phyloP scores from a whole-genome alignment of 2,797 vertebrate genomes.

The Sebastes goodei region DNA sequence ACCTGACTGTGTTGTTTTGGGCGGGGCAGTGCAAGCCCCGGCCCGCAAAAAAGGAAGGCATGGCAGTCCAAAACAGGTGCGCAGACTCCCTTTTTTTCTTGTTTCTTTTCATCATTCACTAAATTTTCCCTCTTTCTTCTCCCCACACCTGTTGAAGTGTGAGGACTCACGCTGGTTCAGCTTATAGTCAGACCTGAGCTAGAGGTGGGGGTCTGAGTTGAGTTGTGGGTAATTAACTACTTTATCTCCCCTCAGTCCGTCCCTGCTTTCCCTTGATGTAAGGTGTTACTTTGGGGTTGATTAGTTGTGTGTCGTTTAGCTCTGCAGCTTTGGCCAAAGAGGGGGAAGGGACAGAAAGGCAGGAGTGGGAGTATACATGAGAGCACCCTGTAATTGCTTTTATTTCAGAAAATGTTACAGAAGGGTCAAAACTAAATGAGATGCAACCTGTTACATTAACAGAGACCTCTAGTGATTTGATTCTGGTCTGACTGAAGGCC shows the following conservation, averaged over 20 bases:
- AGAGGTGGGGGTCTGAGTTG: constrained; percentile 20
- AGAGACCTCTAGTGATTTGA: constrained; percentile 13
- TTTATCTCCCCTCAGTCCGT: constrained; percentile 31
- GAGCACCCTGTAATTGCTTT: constrained; percentile 4
- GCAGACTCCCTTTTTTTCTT: constrained; percentile 40
- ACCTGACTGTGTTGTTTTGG: constrained; percentile 50
- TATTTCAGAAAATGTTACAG: not conserved
- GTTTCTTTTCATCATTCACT: constrained; percentile 56
- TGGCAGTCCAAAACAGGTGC: constrained; percentile 71
- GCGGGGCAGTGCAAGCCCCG: constrained; percentile 56
- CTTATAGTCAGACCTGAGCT: constrained; percentile 22
- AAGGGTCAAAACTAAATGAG: not conserved
- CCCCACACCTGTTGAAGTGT: constrained; percentile 74
- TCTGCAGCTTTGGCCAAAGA: constrained; percentile 11
- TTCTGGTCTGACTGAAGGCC: constrained; percentile 21
- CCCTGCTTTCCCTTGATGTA: constrained; percentile 51
- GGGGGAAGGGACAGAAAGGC: not conserved
- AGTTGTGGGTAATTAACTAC: constrained; percentile 59
- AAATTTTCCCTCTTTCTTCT: constrained; percentile 52
- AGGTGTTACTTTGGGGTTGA: constrained; percentile 62
- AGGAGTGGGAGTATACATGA: not conserved
- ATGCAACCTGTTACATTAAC: not conserved
- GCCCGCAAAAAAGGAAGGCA: constrained; percentile 52
- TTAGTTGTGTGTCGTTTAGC: constrained; percentile 61
- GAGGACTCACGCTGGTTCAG: constrained; percentile 60